Conservation (phyloP, 2,888 invertebrate genomes). For the Bursaphelenchus okinawaensis region DNA sequence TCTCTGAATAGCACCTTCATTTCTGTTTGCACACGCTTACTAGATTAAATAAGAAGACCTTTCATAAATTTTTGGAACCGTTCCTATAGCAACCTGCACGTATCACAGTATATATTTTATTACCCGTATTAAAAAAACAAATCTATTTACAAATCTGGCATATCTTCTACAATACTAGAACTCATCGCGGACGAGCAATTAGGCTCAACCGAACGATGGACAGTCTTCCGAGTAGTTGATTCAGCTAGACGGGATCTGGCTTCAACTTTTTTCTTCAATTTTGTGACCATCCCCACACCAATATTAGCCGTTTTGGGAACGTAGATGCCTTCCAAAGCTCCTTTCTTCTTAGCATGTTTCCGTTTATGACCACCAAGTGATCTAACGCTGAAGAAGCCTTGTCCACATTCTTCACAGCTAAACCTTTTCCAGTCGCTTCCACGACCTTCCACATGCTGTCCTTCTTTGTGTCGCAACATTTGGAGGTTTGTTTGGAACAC, state of each 20-base stretch:
- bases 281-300: background rate
- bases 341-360: conserved; percentile 4
- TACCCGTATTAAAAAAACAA: background rate
- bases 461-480: conserved; percentile 1
- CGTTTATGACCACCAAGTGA: conserved; percentile 5
- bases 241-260: too few relatives aligned
- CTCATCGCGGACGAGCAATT: too few relatives aligned
- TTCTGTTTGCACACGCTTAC: background rate
- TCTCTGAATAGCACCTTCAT: conserved; percentile 11
- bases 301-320: background rate
- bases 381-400: background rate
- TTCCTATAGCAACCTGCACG: too few relatives aligned
- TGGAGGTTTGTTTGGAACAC: conserved; percentile 7
- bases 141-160: conserved; percentile 1
- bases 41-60: background rate
- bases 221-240: too few relatives aligned
- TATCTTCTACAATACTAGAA: conserved; percentile 5
- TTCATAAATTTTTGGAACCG: background rate
- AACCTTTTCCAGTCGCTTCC: background rate
- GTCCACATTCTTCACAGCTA: conserved; percentile 11
- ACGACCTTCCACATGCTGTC: background rate
- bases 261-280: too few relatives aligned
- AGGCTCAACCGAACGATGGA: too few relatives aligned
- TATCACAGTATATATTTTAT: too few relatives aligned
- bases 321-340: background rate